These are phyloP conservation scores for Antheraea assamensis DNA, from an alignment of 2,888 invertebrate species.

Conservation along the genomic window DNA sequence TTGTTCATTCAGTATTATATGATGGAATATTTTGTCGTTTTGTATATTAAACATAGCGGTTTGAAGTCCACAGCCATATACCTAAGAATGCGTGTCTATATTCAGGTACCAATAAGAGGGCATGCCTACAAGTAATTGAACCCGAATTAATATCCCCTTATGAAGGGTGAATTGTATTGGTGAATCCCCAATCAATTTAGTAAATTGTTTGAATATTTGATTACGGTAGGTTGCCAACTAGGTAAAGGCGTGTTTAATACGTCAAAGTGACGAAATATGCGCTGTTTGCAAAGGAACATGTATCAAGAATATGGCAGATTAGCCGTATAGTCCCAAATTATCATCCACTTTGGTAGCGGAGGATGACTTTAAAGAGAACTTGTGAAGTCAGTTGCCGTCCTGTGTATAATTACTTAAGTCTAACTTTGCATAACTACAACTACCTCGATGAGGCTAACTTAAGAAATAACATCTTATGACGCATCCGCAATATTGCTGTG, in stretches of 20 bases:
- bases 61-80: conserved; percentile 24
- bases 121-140: conserved; percentile 51
- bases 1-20: neutral
- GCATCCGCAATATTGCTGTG: no score
- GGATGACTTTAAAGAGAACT: no score
- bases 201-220: conserved; percentile 56
- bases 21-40: neutral
- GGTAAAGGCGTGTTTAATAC: neutral
- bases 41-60: conserved; percentile 18
- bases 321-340: no score
- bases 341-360: no score
- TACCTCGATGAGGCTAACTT: no score
- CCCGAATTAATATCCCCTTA: conserved; percentile 69
- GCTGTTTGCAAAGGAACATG: no score
- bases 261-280: neutral
- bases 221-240: neutral
- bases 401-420: no score
- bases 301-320: no score
- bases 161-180: conserved; percentile 73
- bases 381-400: no score
- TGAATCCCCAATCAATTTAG: conserved; percentile 75
- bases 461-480: no score
- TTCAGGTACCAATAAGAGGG: conserved; percentile 45
- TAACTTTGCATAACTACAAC: no score
- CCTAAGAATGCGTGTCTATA: conserved; percentile 37